Evolutionary conservation across 2,113 vertebrate genomes (phyloP), one percentile per base, ranked within the genome.

Genomic region (Acrocephalus arundinaceus): DNA sequence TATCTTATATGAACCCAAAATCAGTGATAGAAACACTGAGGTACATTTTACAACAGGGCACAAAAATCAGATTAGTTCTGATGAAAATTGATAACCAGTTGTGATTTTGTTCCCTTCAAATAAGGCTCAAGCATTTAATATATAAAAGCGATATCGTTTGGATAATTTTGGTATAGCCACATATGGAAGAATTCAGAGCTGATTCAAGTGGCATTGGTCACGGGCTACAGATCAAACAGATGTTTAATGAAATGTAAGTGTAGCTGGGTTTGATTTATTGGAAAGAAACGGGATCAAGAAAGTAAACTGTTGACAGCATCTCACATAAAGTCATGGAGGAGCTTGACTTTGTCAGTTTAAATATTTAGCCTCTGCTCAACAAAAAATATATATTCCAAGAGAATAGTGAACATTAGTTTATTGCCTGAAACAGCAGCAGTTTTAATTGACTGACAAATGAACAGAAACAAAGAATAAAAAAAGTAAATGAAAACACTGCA

Each of bases 391-490:
- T 4, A 10, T 66, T 18, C 37, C 55, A 74, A 43, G 22, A 54
- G 8, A 49, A 85, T 41, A 13, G 15, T 59, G 76, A 91, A 76
- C 4, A n/a, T 37, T 92, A 74, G 21, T 90, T 93, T 79, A 89
- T 76, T 92, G 31, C 25, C 57, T 93, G 55, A 90, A 75, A 90
- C 48, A 90, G 49, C 7, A 35, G 27, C 10, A n/a, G 24, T 87
- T 93, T 84, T 63, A 87, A 75, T 54, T 93, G 52, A 93, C 39
- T 96, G 93, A 72, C 15, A 89, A 74, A 89, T 73, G 7, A 94
- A 59, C 16, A 68, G 49, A 79, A 88, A 61, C 4, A 85, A 90
- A 91, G 66, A 78, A 19, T 54, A 49, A 58, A 91, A 86, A 85
- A 85, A 54, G 15, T 8, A 77, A 94, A 79, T 45, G 17, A 90